phyloP scores from a whole-genome alignment of 2,113 vertebrate genomes.

The Nerophis ophidion region DNA sequence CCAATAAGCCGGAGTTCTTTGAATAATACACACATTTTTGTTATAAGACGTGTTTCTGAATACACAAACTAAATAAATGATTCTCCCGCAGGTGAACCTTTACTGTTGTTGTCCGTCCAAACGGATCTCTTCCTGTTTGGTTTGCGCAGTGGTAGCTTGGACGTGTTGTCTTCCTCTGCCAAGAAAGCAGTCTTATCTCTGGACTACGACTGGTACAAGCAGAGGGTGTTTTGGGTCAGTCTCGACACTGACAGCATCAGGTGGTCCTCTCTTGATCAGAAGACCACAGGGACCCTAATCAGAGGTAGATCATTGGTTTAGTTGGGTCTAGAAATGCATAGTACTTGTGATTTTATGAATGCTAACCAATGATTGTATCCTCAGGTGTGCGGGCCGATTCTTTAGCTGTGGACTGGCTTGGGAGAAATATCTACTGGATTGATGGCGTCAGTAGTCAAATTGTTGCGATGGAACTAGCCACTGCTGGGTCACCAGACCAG shows the following conservation, averaged over 20 bases:
- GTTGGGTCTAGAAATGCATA: no score
- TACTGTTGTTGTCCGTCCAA: conserved; percentile 76
- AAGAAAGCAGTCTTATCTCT: conserved; percentile 75
- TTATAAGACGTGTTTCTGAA: no score
- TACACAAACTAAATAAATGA: no score
- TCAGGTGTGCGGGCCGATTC: conserved; percentile 80
- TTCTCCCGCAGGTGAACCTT: conserved; percentile 69
- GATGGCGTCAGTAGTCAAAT: conserved; percentile 76
- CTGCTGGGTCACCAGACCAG: conserved; percentile 58
- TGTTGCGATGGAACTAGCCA: conserved; percentile 67
- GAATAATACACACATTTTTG: no score
- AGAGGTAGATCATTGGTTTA: conserved; percentile 70
- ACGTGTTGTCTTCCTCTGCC: conserved; percentile 67
- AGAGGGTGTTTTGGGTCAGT: conserved; percentile 83
- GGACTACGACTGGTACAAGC: conserved; percentile 82
- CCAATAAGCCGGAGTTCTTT: no score
- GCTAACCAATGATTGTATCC: conserved; percentile 2
- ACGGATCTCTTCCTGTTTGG: conserved; percentile 74
- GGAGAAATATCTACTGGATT: conserved; percentile 87
- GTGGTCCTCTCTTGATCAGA: conserved; percentile 76
- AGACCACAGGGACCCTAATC: conserved; percentile 75
- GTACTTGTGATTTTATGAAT: no score
- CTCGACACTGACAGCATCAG: conserved; percentile 74
- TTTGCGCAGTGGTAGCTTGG: conserved; percentile 69
- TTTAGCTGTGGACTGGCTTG: conserved; percentile 87